Percentiles rank a stretch among this genome's conserved stretches.
Evolutionary conservation across 2,888 invertebrate species (phyloP).

Genomic region (Cephonodes hylas): DNA sequence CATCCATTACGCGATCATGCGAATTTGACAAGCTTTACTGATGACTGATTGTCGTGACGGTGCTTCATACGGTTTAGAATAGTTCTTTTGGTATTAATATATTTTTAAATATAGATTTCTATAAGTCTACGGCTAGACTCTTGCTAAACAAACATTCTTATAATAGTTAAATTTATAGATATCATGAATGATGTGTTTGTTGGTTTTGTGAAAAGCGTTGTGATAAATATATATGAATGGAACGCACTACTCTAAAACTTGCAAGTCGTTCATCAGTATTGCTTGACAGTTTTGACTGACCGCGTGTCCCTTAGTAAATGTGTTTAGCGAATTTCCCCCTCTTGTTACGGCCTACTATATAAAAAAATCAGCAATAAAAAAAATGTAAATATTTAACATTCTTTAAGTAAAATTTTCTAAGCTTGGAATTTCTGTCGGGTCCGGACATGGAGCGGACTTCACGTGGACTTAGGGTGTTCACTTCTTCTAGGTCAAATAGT

Average conservation of each 20-base stretch:
- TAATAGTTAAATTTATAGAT: too few species aligned
- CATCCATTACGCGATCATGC: neutral
- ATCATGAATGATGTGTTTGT: too few species aligned
- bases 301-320: neutral
- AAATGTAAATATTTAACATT: constrained; percentile 45
- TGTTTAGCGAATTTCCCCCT: constrained; percentile 22
- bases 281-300: constrained; percentile 2
- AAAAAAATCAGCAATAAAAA: constrained; percentile 44
- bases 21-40: neutral
- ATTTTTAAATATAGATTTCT: neutral
- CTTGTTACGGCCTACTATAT: constrained; percentile 45
- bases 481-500: too few species aligned
- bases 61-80: neutral
- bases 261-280: neutral
- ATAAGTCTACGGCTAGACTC: too few species aligned
- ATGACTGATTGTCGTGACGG: neutral
- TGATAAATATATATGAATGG: too few species aligned
- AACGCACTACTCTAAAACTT: too few species aligned
- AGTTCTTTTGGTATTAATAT: neutral
- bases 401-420: constrained; percentile 1
- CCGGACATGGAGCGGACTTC: neutral
- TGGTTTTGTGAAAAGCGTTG: too few species aligned
- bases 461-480: neutral
- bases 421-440: neutral
- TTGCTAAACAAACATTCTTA: too few species aligned